Evolutionary conservation across 1,140 invertebrate species (phyloP), one percentile per base, ranked within the genome.

Genomic region (Platyscapa corneri): DNA sequence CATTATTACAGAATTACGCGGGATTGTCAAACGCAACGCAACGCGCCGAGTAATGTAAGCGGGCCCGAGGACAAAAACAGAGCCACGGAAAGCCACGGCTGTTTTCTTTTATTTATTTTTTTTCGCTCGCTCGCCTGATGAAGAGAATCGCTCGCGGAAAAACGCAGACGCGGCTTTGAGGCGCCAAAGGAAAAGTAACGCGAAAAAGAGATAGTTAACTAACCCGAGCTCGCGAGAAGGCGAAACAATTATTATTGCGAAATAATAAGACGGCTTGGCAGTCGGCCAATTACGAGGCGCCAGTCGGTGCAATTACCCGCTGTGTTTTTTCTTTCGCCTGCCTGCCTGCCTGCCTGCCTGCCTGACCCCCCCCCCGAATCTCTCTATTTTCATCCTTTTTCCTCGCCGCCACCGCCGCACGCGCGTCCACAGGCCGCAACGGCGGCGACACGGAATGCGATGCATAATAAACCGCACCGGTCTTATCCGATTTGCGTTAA

Each of bases 261-360:
- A 83, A 83, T 83, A 83, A 83, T 83, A 77, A 77, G 82, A 77
- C 30, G 60, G 60, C 82, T 27, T 77, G 83, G 83, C 78, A 60
- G 72, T 30, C 39, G 34, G 78, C 42, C 83, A 84, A 70, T 77
- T 81, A 87, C 32, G 70, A 82, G 74, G 82, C 82, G 74, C 74
- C 60, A 83, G 74, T 65, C 60, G 56, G 39, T 53, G 74, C 60
- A 77, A 83, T 83, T 83, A 75, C 79, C n/a, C 74, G 49, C 27
- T 72, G 14, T n/a, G 70, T 46, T 67, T 83, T 60, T 37, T 70
- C 8, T 70, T 70, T 34, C 64, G 27, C n/a, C 27, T 65, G n/a
- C 14, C n/a, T n/a, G n/a, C n/a, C n/a, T n/a, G n/a, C n/a, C n/a
- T n/a, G n/a, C n/a, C n/a, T n/a, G n/a, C n/a, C 8, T 32, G 8